These are phyloP conservation scores for Macaria liturata DNA, from an alignment of 2,888 invertebrate genomes.

Conservation along the genomic window DNA sequence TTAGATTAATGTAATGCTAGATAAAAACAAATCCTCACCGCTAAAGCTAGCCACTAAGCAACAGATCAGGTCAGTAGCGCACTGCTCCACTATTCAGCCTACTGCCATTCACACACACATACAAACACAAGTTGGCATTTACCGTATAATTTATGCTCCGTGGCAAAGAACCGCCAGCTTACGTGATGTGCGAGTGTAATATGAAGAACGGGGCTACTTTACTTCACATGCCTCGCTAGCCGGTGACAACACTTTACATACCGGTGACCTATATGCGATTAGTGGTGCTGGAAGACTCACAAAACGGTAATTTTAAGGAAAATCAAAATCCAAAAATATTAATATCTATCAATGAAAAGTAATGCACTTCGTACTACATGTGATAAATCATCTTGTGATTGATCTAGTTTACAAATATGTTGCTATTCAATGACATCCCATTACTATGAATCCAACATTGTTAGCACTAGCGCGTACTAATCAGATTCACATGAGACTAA, in stretches of 20 bases:
- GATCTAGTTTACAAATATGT: no score
- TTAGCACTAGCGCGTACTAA: conserved; percentile 53
- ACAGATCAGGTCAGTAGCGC: conserved; percentile 89
- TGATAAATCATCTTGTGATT: no score
- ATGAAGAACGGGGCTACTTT: conserved; percentile 48
- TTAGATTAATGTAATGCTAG: no score
- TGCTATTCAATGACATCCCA: no score
- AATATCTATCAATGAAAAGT: no score
- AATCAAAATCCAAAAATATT: no score
- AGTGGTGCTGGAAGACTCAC: no score
- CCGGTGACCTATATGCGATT: conserved; percentile 44
- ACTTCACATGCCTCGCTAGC: conserved; percentile 45
- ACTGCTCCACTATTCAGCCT: conserved; percentile 32
- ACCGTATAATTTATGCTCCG: conserved; percentile 54
- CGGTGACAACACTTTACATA: conserved; percentile 53
- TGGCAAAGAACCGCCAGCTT: conserved; percentile 44
- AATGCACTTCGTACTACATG: no score
- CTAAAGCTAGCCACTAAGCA: no score
- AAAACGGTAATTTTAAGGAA: no score
- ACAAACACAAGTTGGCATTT: conserved; percentile 36
- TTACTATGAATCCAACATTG: conserved; percentile 45
- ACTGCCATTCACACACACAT: conserved; percentile 27
- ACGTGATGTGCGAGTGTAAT: conserved; percentile 58
- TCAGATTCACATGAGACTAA: conserved; percentile 50
- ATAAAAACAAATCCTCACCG: no score